phyloP scores from a whole-genome alignment of 2,888 invertebrate species.

The Ptychoptera contaminata region DNA sequence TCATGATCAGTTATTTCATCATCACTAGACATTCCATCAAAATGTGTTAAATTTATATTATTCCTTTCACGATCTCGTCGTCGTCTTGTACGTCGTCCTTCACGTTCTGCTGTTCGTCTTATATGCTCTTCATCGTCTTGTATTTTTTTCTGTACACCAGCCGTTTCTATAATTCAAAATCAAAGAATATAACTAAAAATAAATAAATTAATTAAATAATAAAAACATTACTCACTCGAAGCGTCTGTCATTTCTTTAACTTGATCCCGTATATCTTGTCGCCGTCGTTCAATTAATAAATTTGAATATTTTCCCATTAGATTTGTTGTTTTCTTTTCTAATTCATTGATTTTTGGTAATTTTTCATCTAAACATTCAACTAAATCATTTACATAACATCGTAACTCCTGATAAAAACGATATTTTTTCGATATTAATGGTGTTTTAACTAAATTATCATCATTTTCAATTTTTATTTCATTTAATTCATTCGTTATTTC shows the following conservation, averaged over 20 bases:
- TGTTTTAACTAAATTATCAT: conserved; percentile 33
- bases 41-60: conserved; percentile 43
- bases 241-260: conserved; percentile 74
- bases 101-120: conserved; percentile 76
- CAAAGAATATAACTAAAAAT: conserved; percentile 4
- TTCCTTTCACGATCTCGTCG: conserved; percentile 60
- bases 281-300: conserved; percentile 63
- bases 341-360: conserved; percentile 57
- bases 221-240: conserved; percentile 34
- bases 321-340: conserved; percentile 66
- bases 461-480: conserved; percentile 31
- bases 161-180: conserved; percentile 11
- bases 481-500: conserved; percentile 31
- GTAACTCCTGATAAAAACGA: conserved; percentile 86
- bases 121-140: conserved; percentile 50
- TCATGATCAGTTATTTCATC: conserved; percentile 85
- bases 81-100: conserved; percentile 78
- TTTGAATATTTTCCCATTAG: conserved; percentile 55
- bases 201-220: not conserved
- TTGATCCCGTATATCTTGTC: conserved; percentile 88
- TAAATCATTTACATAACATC: conserved; percentile 89
- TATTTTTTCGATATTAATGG: conserved; percentile 61
- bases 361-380: conserved; percentile 97
- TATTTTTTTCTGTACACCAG: conserved; percentile 21
- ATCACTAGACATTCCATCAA: conserved; percentile 93